These are phyloP conservation scores for Erithacus rubecula DNA, from an alignment of 2,797 vertebrate genomes.

Conservation along the genomic window DNA sequence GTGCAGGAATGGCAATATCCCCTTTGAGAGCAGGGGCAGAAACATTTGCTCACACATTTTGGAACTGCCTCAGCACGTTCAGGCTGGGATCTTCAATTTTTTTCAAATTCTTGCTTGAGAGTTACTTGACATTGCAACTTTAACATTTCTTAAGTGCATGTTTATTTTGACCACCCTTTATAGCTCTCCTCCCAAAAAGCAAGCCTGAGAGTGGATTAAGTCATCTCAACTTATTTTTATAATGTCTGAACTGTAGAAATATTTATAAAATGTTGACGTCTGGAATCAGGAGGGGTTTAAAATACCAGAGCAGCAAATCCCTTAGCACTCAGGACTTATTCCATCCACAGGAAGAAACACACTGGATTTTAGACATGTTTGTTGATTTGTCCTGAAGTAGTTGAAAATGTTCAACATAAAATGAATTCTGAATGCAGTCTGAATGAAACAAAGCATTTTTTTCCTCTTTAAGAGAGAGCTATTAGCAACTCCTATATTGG, in stretches of 20 bases:
- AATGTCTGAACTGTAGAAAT: conserved; percentile 45
- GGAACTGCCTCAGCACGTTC: background rate
- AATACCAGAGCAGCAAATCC: conserved; percentile 61
- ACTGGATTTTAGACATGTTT: background rate
- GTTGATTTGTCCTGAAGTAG: background rate
- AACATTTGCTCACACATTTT: background rate
- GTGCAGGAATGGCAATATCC: background rate
- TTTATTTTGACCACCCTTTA: conserved; percentile 27
- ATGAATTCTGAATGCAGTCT: background rate
- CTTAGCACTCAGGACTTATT: background rate
- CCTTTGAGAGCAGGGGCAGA: background rate
- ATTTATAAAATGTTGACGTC: conserved; percentile 56
- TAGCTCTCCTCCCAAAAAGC: conserved; percentile 22
- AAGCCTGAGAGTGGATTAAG: conserved; percentile 25
- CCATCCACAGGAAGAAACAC: conserved; percentile 9
- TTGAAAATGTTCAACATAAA: background rate
- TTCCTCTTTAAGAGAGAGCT: background rate
- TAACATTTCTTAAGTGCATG: background rate
- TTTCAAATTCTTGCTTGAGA: background rate
- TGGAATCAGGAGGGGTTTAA: conserved; percentile 55
- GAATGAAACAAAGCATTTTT: background rate
- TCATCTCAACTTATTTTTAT: conserved; percentile 44
- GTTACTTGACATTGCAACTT: conserved; percentile 1
- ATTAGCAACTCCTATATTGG: background rate
- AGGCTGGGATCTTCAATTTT: background rate